A percentile compares a stretch with the other conserved stretches of the same genome.
These are phyloP conservation scores for Gortyna flavago DNA, from an alignment of 2,888 invertebrate species.

Conservation along the genomic window DNA sequence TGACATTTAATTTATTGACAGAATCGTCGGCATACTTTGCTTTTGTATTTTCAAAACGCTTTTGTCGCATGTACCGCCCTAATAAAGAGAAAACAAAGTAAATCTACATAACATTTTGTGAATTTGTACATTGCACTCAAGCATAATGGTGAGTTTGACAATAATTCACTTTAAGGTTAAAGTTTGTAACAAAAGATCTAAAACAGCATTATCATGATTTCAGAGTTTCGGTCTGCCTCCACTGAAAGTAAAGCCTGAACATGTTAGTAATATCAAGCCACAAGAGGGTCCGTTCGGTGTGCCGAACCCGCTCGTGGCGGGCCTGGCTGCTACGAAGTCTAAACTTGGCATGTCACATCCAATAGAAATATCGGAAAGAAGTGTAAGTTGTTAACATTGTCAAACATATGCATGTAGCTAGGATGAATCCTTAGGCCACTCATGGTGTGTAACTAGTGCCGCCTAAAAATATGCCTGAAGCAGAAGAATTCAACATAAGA, in stretches of 20 bases:
- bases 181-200: slow-evolving; percentile 10
- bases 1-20: slow-evolving; percentile 60
- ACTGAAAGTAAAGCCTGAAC: slow-evolving; percentile 90
- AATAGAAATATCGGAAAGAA: slow-evolving; percentile 91
- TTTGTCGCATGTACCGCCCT: neutral
- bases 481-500: neutral
- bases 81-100: slow-evolving; percentile 2
- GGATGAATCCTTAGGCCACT: too few relatives aligned
- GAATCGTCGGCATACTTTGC: slow-evolving; percentile 40
- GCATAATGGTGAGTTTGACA: slow-evolving; percentile 65
- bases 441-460: neutral
- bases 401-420: neutral
- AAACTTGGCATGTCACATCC: slow-evolving; percentile 91
- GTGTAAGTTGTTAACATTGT: slow-evolving; percentile 88
- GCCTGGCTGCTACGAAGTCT: slow-evolving; percentile 88
- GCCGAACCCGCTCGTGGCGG: slow-evolving; percentile 91
- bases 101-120: slow-evolving; percentile 10
- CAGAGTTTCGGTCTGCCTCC: slow-evolving; percentile 92
- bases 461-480: neutral
- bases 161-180: slow-evolving; percentile 28
- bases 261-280: slow-evolving; percentile 81
- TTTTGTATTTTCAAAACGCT: slow-evolving; percentile 33
- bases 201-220: slow-evolving; percentile 66
- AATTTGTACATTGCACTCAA: slow-evolving; percentile 11
- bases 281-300: slow-evolving; percentile 91